Evolutionary conservation across 1,140 invertebrate species (phyloP), one percentile per base, ranked within the genome.

Genomic region (Phthorimaea operculella): DNA sequence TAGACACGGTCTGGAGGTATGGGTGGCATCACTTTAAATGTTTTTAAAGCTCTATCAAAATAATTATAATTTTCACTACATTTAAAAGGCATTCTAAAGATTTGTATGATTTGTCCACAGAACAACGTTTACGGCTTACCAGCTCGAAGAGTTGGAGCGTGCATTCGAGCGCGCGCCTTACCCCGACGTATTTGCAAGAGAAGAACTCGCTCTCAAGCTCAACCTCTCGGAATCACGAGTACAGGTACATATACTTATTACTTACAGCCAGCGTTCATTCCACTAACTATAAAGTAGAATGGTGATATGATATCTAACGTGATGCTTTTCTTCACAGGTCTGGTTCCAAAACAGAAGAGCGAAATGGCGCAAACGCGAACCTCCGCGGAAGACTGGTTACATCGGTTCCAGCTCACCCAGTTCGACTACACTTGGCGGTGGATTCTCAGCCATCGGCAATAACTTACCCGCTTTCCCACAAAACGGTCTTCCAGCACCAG

Each of bases 281-380:
- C n/a, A n/a, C n/a, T 28, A 28, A 28, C 21, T 28, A 28, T 6
- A 4, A 28, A 6, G 21, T 28, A 28, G n/a, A 28, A 2, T 28
- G 2, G 2, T 28, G 6, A 2, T 4, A 28, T 28, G 6, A 6
- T 28, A 28, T 28, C 21, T 28, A 28, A 28, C 21, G 6, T 28
- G 21, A 9, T 39, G n/a, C n/a, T 39, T 53, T 58, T 64, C 57
- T 58, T 69, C 58, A 48, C 49, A 87, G 83, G 88, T 89, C 28
- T 89, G 88, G 88, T 89, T 89, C 68, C 88, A 99, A 87, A 99
- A 99, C 74, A 89, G 97, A 59, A 89, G 97, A 53, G 97, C 97
- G 7, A 99, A 99, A 79, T 99, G 98, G 97, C 89, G 98, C 14
- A 99, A 99, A 83, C 92, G 96, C 5, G 98, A 99, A 84, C 98